Evolutionary conservation across 1,140 invertebrate species (phyloP), one percentile per base, ranked within the genome.

Genomic region (Lucilia cuprina): DNA sequence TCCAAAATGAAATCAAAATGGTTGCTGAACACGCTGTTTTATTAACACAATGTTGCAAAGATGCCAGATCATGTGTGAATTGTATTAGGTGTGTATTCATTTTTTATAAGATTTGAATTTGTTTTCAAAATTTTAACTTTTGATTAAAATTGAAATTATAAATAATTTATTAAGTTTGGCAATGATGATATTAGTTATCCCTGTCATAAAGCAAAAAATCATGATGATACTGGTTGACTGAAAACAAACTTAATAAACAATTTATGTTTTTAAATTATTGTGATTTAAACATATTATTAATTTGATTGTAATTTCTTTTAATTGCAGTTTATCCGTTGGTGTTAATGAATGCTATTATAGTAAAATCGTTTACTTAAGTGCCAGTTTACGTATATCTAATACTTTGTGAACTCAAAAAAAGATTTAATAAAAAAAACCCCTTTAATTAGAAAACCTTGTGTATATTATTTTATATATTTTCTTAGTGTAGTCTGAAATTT

Each of bases 101-200:
- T 8, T 41, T 41, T 41, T 2, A 41, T 2, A 8, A 41, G 7
- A 35, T 19, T 35, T 14, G 19, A 35, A 83, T n/a, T 7, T 34
- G 21, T 83, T 25, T 2, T 55, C n/a, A n/a, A 19, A 19, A 21
- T 25, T 82, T 55, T 74, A 83, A 83, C n/a, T n/a, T 25, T 55
- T 60, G 8, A 19, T 30, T 3, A 30, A 82, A n/a, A 50, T 1
- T 50, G 2, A 82, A 17, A 55, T 74, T 3, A 21, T 35, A n/a
- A 41, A 35, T 50, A n/a, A n/a, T 65, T 70, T 25, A 82, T 82
- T 82, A 49, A 30, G 14, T 83, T 41, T 41, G 83, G 30, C 74
- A 78, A 84, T 84, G 83, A 84, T 84, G 83, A 84, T 55, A 19
- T 80, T 80, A 85, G 84, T 85, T 85, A 85, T 85, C 84, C 84